phyloP scores from a whole-genome alignment of 2,888 invertebrate genomes.

The Polylopha cassiicola region DNA sequence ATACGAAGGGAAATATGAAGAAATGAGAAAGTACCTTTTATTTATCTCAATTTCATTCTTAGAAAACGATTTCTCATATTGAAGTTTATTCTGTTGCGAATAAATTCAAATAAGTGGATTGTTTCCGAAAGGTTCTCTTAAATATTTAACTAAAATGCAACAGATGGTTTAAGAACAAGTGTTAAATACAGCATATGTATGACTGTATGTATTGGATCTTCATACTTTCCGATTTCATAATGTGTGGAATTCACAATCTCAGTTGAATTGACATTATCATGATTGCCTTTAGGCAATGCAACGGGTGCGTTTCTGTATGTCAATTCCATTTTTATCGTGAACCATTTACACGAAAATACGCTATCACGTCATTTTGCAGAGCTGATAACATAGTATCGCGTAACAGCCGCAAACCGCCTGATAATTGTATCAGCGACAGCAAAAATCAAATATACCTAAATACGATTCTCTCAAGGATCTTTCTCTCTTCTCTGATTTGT shows the following conservation, averaged over 20 bases:
- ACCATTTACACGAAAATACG: conserved; percentile 53
- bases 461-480: too few species aligned
- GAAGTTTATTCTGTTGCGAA: conserved; percentile 28
- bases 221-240: not conserved
- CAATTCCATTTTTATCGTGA: conserved; percentile 60
- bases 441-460: too few species aligned
- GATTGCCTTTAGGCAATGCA: conserved; percentile 47
- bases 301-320: conserved; percentile 50
- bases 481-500: too few species aligned
- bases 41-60: conserved; percentile 55
- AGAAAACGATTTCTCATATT: conserved; percentile 40
- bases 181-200: too few species aligned
- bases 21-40: conserved; percentile 54
- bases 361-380: conserved; percentile 57
- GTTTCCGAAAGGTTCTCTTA: conserved; percentile 16
- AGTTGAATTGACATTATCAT: conserved; percentile 31
- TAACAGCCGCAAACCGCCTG: conserved; percentile 47
- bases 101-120: conserved; percentile 25
- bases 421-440: conserved; percentile 36
- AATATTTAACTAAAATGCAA: too few species aligned
- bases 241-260: conserved; percentile 3
- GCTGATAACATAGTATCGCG: conserved; percentile 57
- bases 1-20: conserved; percentile 61
- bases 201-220: not conserved
- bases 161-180: too few species aligned